Evolutionary conservation across 2,113 vertebrate genomes (phyloP).

Genomic region (Acanthisitta chloris): DNA sequence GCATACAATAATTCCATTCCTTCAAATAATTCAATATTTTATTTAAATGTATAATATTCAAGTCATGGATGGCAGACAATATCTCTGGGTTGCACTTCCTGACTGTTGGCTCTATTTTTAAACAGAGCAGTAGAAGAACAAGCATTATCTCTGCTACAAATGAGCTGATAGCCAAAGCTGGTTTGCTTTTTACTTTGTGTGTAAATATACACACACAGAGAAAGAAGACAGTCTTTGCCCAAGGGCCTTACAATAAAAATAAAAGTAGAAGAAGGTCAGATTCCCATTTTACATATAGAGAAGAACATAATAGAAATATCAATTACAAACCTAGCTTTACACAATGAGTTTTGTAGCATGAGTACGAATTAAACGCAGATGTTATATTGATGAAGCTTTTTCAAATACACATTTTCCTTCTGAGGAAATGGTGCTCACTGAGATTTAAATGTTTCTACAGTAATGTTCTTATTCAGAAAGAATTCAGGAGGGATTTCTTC

Average conservation of each 20-base stretch:
- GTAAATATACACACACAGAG: not conserved
- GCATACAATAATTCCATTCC: not conserved
- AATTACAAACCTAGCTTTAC: not conserved
- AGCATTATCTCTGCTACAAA: not conserved
- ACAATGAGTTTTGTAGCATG: not conserved
- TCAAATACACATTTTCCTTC: not conserved
- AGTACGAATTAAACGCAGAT: not conserved
- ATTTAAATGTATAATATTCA: not conserved
- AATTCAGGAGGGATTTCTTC: too few relatives aligned
- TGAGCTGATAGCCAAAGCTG: not conserved
- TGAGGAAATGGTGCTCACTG: not conserved
- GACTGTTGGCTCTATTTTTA: not conserved
- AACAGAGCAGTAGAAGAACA: not conserved
- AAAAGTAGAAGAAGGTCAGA: not conserved
- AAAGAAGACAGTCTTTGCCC: not conserved
- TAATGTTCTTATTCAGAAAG: too few relatives aligned
- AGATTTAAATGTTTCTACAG: not conserved
- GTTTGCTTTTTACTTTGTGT: not conserved
- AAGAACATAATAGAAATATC: not conserved
- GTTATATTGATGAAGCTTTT: not conserved
- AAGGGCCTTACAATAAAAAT: not conserved
- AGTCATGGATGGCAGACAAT: not conserved
- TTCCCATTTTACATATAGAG: not conserved
- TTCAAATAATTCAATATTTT: not conserved
- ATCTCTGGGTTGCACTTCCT: not conserved